Evolutionary conservation across 2,888 invertebrate genomes (phyloP), one percentile per base, ranked within the genome.

Genomic region (Therioaphis trifolii): DNA sequence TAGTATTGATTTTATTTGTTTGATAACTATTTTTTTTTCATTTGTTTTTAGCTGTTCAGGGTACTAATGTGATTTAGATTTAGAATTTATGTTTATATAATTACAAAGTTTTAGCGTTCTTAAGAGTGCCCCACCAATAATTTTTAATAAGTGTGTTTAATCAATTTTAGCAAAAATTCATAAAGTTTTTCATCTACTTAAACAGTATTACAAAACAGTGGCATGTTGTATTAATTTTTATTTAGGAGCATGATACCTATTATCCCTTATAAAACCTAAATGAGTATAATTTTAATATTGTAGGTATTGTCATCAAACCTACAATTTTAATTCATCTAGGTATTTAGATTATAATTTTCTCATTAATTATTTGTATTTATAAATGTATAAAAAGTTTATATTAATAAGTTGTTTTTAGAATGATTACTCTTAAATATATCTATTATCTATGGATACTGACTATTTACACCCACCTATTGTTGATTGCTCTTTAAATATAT

Each of bases 51-150:
- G 58, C 69, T 71, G 61, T 80, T 1, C 80, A 80, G 58, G 71
- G 80, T 82, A 74, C 72, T 82, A 49, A 61, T 82, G 82, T 82
- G 82, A 82, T 82, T 74, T 82, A 82, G 40, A 63, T 52, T 82
- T 72, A 72, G 80, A 74, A 24, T 82, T 82, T 80, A 46, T 74
- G 15, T 49, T 61, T 49, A 58, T 61, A 74, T 1, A 14, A 82
- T 82, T 49, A 29, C 24, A 74, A n/a, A 72, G 46, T 55, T 35
- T 82, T 63, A 80, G 18, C 7, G 35, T 35, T 52, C 14, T 74
- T 82, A 24, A 71, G 40, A n/a, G 21, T 49, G 18, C 27, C 29
- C 58, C 27, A 24, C 18, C 3, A 49, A 63, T 40, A 74, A 11
- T n/a, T 35, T 35, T 35, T 35, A 35, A n/a, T n/a, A n/a, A n/a